phyloP scores from a whole-genome alignment of 2,797 vertebrate genomes.

The Ceryle rudis region DNA sequence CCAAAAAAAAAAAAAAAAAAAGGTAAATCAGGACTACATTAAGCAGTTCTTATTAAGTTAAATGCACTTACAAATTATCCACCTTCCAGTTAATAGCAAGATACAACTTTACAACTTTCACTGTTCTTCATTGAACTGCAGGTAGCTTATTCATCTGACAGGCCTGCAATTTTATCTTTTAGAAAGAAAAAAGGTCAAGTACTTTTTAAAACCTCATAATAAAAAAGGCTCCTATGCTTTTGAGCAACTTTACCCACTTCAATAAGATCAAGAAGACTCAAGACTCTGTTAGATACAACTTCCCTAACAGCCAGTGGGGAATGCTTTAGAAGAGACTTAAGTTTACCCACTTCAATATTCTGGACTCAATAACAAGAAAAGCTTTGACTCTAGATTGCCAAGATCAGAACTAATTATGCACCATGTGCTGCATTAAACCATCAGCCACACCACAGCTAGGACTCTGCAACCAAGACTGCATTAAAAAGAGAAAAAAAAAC shows the following conservation, averaged over 20 bases:
- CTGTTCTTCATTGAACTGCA: background rate
- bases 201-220: background rate
- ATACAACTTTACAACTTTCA: background rate
- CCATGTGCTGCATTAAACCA: fast-evolving
- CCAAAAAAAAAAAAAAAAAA: background rate
- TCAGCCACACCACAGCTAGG: background rate
- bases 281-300: background rate
- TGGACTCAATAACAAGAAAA: background rate
- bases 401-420: background rate
- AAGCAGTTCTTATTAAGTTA: background rate
- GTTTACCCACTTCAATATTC: background rate
- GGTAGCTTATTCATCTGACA: background rate
- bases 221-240: background rate
- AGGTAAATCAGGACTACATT: background rate
- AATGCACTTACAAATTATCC: background rate
- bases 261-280: background rate
- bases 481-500: background rate
- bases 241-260: background rate
- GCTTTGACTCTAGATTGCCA: background rate
- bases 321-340: background rate
- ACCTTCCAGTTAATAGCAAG: background rate
- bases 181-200: background rate
- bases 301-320: background rate
- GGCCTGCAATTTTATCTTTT: background rate
- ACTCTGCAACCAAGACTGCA: background rate